Evolutionary conservation across 2,888 invertebrate species (phyloP), one percentile per base, ranked within the genome.

Genomic region (Tuberolachnus salignus): DNA sequence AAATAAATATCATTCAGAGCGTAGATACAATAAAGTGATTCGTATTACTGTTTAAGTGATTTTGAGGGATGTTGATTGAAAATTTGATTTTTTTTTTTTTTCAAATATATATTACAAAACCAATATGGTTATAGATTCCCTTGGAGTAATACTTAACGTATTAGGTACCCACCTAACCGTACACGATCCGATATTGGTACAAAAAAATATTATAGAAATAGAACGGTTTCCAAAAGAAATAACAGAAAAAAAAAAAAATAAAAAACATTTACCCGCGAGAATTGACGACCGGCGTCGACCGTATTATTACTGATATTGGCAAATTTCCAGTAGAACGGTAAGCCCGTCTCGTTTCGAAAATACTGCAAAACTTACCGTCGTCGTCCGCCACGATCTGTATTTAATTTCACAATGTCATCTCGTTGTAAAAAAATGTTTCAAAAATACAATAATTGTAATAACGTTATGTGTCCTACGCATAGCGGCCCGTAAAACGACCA

Each of bases 191-290:
- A 72, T 71, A 72, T 72, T 26, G 9, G 19, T 23, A 53, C 74
- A 55, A 75, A 75, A n/a, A 75, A 66, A 66, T 66, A 75, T 66
- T 57, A 19, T 19, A 4, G 49, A 21, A 55, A 23, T 16, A 14
- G 53, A 49, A 42, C 4, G 13, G 55, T 55, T 74, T 75, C 66
- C 74, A 75, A 75, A 66, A 66, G 53, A 63, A 64, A 73, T 69
- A 67, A 63, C 34, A 34, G 23, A 66, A 14, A 46, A 64, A 64
- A 42, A 63, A 21, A 46, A 21, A 46, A 1, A 11, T 13, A 42
- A 34, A 34, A 34, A 61, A 49, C n/a, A 19, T 72, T 21, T 44
- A 42, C 11, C 53, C 53, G 64, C 26, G 44, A 34, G 34, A 74
- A 74, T 64, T 19, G 66, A 74, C 44, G 55, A 74, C 66, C 26